phyloP scores from a whole-genome alignment of 1,140 invertebrate species.

The Drosophila obscura region DNA sequence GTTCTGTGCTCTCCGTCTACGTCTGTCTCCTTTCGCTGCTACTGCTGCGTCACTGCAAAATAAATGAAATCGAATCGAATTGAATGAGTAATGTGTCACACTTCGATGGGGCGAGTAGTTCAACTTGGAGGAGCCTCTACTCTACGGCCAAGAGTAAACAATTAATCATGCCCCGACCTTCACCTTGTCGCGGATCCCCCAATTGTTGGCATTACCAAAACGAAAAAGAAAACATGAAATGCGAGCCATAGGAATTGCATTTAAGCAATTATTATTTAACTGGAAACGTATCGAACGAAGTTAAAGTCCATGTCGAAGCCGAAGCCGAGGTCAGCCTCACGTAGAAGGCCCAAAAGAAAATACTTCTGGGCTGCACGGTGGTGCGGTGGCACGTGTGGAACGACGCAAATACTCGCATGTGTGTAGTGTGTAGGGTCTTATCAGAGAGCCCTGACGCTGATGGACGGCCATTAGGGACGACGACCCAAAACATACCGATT shows the following conservation, averaged over 20 bases:
- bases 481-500: conserved; percentile 37
- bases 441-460: conserved; percentile 34
- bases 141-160: background rate
- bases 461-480: conserved; percentile 53
- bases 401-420: conserved; percentile 36
- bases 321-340: conserved; percentile 17
- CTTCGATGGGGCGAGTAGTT: background rate
- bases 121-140: conserved; percentile 1
- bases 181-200: conserved; percentile 30
- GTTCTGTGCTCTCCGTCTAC: background rate
- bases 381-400: conserved; percentile 44
- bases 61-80: conserved; percentile 2
- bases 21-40: background rate
- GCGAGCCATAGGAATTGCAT: conserved; percentile 41
- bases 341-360: conserved; percentile 24
- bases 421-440: conserved; percentile 36
- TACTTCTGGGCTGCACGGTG: no score
- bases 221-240: conserved; percentile 29
- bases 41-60: background rate
- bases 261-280: conserved; percentile 45
- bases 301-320: conserved; percentile 1
- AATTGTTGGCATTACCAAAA: conserved; percentile 31
- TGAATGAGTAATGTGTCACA: conserved; percentile 3
- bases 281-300: conserved; percentile 42
- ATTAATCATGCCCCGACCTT: conserved; percentile 51